Percentiles rank a stretch among this genome's conserved stretches.
Conservation (phyloP, 2,888 invertebrate species). For the Boloria euphrosyne region DNA sequence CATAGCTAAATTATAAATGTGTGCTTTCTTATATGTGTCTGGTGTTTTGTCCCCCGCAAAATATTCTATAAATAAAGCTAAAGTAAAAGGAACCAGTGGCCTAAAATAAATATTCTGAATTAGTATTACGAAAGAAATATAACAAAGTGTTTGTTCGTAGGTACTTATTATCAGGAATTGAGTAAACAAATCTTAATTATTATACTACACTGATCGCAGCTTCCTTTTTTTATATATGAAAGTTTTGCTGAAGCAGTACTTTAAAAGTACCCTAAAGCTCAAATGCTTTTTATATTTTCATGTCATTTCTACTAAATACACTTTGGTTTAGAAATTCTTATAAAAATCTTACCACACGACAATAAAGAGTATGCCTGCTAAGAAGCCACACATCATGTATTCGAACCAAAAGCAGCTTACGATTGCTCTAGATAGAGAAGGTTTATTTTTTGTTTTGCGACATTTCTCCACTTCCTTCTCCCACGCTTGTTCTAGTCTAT, state of each 20-base stretch:
- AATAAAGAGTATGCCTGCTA: conserved; percentile 81
- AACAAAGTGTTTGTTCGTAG: neutral
- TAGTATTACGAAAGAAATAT: neutral
- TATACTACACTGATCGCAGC: no score
- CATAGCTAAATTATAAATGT: conserved; percentile 84
- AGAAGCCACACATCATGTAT: conserved; percentile 82
- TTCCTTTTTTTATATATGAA: no score
- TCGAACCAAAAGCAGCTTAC: conserved; percentile 83
- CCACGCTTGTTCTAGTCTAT: conserved; percentile 86
- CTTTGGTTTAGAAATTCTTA: neutral
- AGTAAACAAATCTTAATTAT: no score
- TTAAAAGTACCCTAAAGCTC: no score
- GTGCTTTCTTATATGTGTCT: conserved; percentile 82
- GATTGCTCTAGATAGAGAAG: conserved; percentile 83
- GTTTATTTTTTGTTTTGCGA: conserved; percentile 73
- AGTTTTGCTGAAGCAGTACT: no score
- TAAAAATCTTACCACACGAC: conserved; percentile 78
- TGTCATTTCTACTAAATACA: no score
- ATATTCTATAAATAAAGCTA: conserved; percentile 85
- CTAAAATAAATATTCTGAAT: conserved; percentile 62
- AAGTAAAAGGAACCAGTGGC: conserved; percentile 83
- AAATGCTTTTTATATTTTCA: no score
- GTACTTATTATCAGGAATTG: no score
- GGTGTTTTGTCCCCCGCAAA: conserved; percentile 79
- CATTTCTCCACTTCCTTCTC: conserved; percentile 78